Evolutionary conservation across 2,797 vertebrate genomes (phyloP).

Genomic region (Aldrovandia affinis): DNA sequence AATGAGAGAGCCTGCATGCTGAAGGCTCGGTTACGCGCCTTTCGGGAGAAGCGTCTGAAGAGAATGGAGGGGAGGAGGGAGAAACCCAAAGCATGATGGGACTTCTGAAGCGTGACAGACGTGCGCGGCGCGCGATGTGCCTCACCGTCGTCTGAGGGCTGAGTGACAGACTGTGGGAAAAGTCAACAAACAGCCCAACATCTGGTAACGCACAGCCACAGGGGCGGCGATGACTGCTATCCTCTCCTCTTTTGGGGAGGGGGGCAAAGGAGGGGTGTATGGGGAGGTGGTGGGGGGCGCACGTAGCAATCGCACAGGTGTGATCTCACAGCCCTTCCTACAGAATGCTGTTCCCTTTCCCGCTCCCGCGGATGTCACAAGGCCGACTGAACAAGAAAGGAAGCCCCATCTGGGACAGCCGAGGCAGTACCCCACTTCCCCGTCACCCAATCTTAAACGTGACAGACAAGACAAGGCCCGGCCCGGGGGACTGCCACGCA

Average conservation of each 20-base stretch:
- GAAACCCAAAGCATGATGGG: conserved; percentile 5
- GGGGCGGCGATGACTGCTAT: background rate
- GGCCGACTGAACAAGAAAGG: background rate
- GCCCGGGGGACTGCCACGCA: conserved; percentile 15
- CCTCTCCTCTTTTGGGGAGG: background rate
- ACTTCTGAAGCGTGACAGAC: conserved; percentile 5
- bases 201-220: background rate
- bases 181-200: conserved; percentile 2
- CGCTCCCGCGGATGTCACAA: background rate
- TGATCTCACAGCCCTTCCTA: background rate
- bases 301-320: background rate
- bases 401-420: conserved; percentile 42
- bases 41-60: background rate
- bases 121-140: background rate
- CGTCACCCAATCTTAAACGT: conserved; percentile 15
- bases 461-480: background rate
- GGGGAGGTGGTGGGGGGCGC: no score
- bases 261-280: background rate
- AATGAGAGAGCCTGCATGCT: background rate
- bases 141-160: background rate
- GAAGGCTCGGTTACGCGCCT: background rate
- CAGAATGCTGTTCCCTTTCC: background rate
- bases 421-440: conserved; percentile 43
- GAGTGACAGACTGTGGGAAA: conserved; percentile 12
- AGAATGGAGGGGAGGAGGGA: background rate